Evolutionary conservation across 37 sponge, comb jelly and placozoan genomes (phyloP).

Genomic region (Chondrosia reniformis): DNA sequence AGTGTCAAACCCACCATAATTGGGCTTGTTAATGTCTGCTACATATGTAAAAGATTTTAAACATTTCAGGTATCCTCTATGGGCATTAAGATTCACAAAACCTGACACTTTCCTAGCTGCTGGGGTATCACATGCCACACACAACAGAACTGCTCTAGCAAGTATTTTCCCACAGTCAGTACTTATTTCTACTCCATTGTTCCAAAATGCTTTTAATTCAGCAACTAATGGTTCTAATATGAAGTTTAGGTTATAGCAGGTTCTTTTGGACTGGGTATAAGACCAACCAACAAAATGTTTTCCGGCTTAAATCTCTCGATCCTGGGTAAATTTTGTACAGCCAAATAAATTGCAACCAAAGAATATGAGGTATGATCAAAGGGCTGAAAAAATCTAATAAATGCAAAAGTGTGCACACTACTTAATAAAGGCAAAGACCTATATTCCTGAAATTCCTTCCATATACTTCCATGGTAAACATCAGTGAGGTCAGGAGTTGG

Average conservation of each 20-base stretch:
- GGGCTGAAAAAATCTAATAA: constrained; percentile 56
- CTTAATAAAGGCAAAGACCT: neutral
- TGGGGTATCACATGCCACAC: constrained; percentile 39
- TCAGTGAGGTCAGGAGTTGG: too few relatives aligned
- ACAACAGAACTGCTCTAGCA: constrained; percentile 26
- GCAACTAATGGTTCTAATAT: constrained; percentile 31
- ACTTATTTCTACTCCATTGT: neutral
- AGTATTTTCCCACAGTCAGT: neutral
- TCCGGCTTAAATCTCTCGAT: constrained; percentile 21
- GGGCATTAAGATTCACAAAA: constrained; percentile 36
- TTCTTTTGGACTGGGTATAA: constrained; percentile 53
- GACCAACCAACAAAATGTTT: constrained; percentile 40
- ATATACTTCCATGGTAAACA: constrained; percentile 41
- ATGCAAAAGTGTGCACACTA: constrained; percentile 28
- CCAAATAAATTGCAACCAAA: constrained; percentile 45
- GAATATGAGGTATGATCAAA: constrained; percentile 35
- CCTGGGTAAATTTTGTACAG: constrained; percentile 44
- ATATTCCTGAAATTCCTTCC: constrained; percentile 24
- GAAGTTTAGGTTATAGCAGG: constrained; percentile 24
- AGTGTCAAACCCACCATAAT: constrained; percentile 44
- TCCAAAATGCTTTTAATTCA: constrained; percentile 24
- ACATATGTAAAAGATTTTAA: constrained; percentile 30
- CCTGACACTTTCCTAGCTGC: constrained; percentile 42
- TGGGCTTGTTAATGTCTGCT: neutral
- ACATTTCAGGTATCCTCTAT: constrained; percentile 46